Conservation (phyloP, 2,113 vertebrate genomes). For the Toxotes chatareus region DNA sequence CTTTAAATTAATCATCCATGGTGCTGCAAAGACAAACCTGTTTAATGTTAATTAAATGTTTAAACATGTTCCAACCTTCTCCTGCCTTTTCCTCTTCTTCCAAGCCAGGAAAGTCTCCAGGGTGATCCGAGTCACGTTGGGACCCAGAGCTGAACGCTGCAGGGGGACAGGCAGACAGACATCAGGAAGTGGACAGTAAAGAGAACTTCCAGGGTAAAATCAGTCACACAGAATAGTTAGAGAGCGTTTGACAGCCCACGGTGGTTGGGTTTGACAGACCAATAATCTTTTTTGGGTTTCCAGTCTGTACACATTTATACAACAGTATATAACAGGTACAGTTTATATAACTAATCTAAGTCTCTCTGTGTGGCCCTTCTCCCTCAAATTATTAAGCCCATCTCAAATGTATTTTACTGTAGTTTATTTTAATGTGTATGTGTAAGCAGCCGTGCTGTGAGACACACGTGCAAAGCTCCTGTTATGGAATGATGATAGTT, state of each 20-base stretch:
- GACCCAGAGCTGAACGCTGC: constrained; percentile 92
- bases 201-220: background rate
- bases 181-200: background rate
- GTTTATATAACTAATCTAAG: too few species aligned
- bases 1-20: background rate
- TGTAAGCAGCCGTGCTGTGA: background rate
- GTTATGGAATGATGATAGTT: too few species aligned
- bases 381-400: too few species aligned
- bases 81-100: constrained; percentile 99
- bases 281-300: background rate
- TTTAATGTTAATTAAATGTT: background rate
- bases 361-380: too few species aligned
- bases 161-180: background rate
- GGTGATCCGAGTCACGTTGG: constrained; percentile 96
- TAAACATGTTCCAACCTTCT: constrained; percentile 82
- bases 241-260: background rate
- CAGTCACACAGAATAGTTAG: background rate
- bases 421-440: too few species aligned
- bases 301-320: background rate
- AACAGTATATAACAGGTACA: too few species aligned
- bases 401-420: background rate
- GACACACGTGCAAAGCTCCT: too few species aligned
- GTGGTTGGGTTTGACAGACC: background rate
- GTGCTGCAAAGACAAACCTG: background rate
- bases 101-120: constrained; percentile 98